Conservation (phyloP, 2,888 invertebrate species). For the Drosophila peninsularis region DNA sequence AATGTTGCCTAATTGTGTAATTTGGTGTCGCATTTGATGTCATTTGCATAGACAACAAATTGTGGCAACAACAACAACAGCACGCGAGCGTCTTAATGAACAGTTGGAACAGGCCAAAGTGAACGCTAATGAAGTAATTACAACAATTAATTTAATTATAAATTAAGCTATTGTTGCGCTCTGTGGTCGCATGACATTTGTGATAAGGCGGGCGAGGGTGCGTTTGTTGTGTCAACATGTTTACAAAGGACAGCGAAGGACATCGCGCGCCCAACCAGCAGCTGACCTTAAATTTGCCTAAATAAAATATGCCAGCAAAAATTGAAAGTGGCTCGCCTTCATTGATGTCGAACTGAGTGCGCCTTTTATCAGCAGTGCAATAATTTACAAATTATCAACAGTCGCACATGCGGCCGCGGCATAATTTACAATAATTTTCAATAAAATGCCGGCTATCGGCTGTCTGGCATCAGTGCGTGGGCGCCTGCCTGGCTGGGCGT, state of each 20-base stretch:
- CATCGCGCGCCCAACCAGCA: conserved; percentile 1
- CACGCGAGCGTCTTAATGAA: conserved; percentile 65
- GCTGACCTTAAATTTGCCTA: conserved; percentile 39
- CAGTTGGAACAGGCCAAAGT: conserved; percentile 40
- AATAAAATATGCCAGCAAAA: conserved; percentile 29
- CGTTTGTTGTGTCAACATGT: conserved; percentile 66
- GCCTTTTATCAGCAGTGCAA: conserved; percentile 65
- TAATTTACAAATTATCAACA: conserved; percentile 77
- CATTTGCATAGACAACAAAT: conserved; percentile 61
- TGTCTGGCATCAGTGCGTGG: conserved; percentile 62
- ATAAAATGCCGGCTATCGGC: conserved; percentile 62
- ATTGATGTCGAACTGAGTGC: conserved; percentile 40
- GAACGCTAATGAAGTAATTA: conserved; percentile 83
- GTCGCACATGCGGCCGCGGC: conserved; percentile 36
- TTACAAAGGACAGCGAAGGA: conserved; percentile 75
- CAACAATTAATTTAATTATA: conserved; percentile 83
- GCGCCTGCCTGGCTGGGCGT: conserved; percentile 15
- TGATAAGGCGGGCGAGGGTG: conserved; percentile 23
- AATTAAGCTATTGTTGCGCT: conserved; percentile 75
- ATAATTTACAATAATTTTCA: conserved; percentile 48
- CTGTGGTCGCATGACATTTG: conserved; percentile 52
- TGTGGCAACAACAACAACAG: conserved; percentile 12
- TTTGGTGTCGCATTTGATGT: conserved; percentile 76
- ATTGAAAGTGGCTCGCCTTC: conserved; percentile 39
- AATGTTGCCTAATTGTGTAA: conserved; percentile 83